These are phyloP conservation scores for Epiblema foenella DNA, from an alignment of 2,888 invertebrate genomes.

Conservation along the genomic window DNA sequence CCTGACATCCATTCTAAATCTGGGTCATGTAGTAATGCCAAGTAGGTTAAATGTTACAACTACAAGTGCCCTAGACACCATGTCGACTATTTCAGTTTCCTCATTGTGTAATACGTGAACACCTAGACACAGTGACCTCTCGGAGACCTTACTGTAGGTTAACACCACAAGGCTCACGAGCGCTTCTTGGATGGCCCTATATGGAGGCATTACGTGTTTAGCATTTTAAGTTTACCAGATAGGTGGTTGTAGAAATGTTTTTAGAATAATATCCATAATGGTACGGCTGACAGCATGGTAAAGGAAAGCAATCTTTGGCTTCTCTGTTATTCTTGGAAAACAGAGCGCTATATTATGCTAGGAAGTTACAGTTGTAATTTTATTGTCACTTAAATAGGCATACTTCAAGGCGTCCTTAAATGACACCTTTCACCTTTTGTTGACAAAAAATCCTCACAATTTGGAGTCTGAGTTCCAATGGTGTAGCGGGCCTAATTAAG, in stretches of 20 bases:
- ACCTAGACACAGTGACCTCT: slow-evolving; percentile 29
- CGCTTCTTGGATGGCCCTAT: slow-evolving; percentile 13
- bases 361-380: no score
- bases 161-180: slow-evolving; percentile 9
- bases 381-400: no score
- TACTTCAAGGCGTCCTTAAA: no score
- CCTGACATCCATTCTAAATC: neutral
- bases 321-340: no score
- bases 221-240: neutral
- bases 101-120: slow-evolving; percentile 6
- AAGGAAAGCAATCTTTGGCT: neutral
- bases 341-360: no score
- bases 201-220: slow-evolving; percentile 14
- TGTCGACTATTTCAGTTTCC: slow-evolving; percentile 18
- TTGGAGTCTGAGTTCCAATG: no score
- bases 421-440: no score
- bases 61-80: slow-evolving; percentile 1
- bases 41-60: slow-evolving; percentile 7
- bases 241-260: neutral
- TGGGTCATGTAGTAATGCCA: neutral
- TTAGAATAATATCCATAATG: neutral
- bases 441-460: no score
- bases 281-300: neutral
- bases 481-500: no score
- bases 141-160: slow-evolving; percentile 15